Evolutionary conservation across 1,140 invertebrate species (phyloP), one percentile per base, ranked within the genome.

Genomic region (Drosophila gunungcola): DNA sequence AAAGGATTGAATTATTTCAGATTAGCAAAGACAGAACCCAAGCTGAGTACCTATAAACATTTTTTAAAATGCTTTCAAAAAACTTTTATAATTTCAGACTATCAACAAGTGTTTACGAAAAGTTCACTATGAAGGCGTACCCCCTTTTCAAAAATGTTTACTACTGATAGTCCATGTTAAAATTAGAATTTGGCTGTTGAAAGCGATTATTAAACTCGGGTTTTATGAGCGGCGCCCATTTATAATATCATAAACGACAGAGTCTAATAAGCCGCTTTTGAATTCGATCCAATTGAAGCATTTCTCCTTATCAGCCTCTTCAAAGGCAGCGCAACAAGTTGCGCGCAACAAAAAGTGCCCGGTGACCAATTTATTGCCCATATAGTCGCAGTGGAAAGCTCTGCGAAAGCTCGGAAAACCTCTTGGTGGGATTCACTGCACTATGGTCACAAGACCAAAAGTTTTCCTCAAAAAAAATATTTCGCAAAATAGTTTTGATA

Each of bases 21-120:
- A 12, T 3, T 4, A 52, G 38, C 39, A n/a, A 45, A 10, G 25
- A 53, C 65, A 27, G 7, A 38, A 69, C 5, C 60, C 65, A 1
- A 38, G 9, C 13, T 0, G 3, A 2, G 11, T 4, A 12, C 5
- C 21, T 11, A 1, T n/a, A 2, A 10, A 6, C 5, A 7, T 32
- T 6, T 32, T 39, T 9, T 3, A 2, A 0, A 12, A 25, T 48
- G 25, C 45, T 25, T 11, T 12, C 2, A 27, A 16, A n/a, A 21
- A 43, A 12, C 43, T 6, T n/a, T 9, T 36, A 4, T 0, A 34
- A 9, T 7, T 3, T 7, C 1, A 10, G 43, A 48, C 42, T 41
- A 73, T 64, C 73, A 75, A 75, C 73, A 75, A 75, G 73, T 75
- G 73, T 75, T 25, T 25, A 7, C 38, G 42, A n/a, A 27, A 51